Percentiles rank a stretch among this genome's conserved stretches.
Conservation (phyloP, 2,888 invertebrate species). For the Dorcus parallelipipedus region DNA sequence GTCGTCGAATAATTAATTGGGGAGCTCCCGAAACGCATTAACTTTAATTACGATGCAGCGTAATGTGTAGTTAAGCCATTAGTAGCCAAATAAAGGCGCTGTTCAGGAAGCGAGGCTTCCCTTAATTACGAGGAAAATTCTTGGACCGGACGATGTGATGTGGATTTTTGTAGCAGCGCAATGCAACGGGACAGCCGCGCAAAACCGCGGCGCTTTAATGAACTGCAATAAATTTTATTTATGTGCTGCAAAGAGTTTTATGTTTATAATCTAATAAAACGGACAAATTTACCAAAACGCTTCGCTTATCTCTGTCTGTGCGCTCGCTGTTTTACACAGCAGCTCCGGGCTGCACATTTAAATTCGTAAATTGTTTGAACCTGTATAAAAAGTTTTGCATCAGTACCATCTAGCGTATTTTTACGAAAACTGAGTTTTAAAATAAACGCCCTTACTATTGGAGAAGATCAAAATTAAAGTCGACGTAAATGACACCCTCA, state of each 20-base stretch:
- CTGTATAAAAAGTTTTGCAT: too few relatives aligned
- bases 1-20: conserved; percentile 38
- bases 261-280: conserved; percentile 17
- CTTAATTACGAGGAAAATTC: conserved; percentile 9
- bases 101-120: conserved; percentile 15
- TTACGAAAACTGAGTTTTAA: too few relatives aligned
- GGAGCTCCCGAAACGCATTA: conserved; percentile 33
- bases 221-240: conserved; percentile 17
- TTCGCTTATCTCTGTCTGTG: neutral
- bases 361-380: too few relatives aligned
- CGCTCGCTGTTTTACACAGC: too few relatives aligned
- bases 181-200: neutral
- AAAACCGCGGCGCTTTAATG: conserved; percentile 9
- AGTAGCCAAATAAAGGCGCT: conserved; percentile 32
- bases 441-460: too few relatives aligned
- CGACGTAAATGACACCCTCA: too few relatives aligned
- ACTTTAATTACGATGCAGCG: conserved; percentile 34
- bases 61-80: conserved; percentile 35
- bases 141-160: conserved; percentile 1
- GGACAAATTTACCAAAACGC: conserved; percentile 15
- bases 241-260: conserved; percentile 16
- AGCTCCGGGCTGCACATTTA: too few relatives aligned
- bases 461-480: too few relatives aligned
- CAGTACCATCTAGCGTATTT: too few relatives aligned
- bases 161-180: neutral